A percentile compares a stretch with the other conserved stretches of the same genome.
Conservation (phyloP, 2,888 invertebrate species). For the Geophilus truncorum region DNA sequence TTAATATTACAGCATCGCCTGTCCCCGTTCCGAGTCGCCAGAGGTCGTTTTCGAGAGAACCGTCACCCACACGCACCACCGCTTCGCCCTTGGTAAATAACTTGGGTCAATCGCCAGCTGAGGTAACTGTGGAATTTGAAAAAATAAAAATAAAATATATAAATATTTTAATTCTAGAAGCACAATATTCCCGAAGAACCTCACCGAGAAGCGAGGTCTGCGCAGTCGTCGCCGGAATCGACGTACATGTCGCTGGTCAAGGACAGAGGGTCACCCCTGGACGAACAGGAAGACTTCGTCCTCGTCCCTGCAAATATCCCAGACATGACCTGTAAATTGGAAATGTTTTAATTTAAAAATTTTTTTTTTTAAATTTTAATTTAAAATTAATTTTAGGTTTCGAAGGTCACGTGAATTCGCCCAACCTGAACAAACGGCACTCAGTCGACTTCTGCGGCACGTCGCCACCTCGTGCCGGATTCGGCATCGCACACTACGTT, state of each 20-base stretch:
- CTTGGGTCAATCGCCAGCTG: background rate
- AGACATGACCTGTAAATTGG: constrained; percentile 36
- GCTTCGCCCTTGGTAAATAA: background rate
- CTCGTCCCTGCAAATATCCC: constrained; percentile 59
- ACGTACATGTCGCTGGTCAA: constrained; percentile 29
- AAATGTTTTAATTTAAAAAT: constrained; percentile 28
- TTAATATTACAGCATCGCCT: constrained; percentile 37
- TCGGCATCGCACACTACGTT: background rate
- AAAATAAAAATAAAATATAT: no score
- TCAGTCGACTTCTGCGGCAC: constrained; percentile 33
- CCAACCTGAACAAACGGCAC: constrained; percentile 8
- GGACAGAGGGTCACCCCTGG: constrained; percentile 29
- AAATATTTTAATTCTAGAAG: constrained; percentile 22
- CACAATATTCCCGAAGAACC: constrained; percentile 22
- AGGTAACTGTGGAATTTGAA: background rate
- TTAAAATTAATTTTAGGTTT: no score
- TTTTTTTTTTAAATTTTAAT: background rate
- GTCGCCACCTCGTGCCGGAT: background rate
- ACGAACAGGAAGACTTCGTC: constrained; percentile 60
- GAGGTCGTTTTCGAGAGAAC: constrained; percentile 34
- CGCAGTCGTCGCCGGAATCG: background rate
- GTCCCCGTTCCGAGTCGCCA: constrained; percentile 37
- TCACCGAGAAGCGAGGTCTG: background rate
- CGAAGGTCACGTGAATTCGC: background rate
- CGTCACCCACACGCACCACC: constrained; percentile 19